phyloP scores from a whole-genome alignment of 2,888 invertebrate genomes.

The Zygaena filipendulae region DNA sequence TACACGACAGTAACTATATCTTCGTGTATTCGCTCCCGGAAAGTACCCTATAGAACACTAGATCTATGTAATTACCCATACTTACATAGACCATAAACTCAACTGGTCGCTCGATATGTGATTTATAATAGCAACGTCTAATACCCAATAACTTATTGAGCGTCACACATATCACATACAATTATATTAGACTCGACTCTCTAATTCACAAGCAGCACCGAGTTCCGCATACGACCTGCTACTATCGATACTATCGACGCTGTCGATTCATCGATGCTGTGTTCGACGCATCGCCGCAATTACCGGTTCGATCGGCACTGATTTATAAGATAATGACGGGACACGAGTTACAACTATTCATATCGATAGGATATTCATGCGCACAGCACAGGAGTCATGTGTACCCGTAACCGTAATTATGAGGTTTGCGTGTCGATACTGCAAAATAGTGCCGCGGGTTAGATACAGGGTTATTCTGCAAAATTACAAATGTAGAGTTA shows the following conservation, averaged over 20 bases:
- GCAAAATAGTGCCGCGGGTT: slow-evolving; percentile 7
- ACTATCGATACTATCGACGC: too few relatives aligned
- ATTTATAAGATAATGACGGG: slow-evolving; percentile 60
- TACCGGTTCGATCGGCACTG: slow-evolving; percentile 40
- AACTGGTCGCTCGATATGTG: too few relatives aligned
- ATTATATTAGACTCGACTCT: slow-evolving; percentile 35
- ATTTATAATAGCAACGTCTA: too few relatives aligned
- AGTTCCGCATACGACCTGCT: slow-evolving; percentile 20
- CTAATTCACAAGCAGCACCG: slow-evolving; percentile 31
- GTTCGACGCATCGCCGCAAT: slow-evolving; percentile 43
- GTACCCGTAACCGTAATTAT: slow-evolving; percentile 24
- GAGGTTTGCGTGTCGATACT: slow-evolving; percentile 8
- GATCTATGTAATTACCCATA: too few relatives aligned
- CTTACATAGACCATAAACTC: too few relatives aligned
- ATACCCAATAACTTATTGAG: slow-evolving; percentile 34
- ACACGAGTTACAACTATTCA: slow-evolving; percentile 25
- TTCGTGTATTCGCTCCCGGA: too few relatives aligned
- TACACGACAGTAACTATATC: too few relatives aligned
- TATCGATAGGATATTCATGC: slow-evolving; percentile 24
- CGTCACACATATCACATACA: slow-evolving; percentile 43
- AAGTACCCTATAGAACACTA: too few relatives aligned
- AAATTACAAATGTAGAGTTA: too few relatives aligned
- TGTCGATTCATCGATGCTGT: slow-evolving; percentile 31
- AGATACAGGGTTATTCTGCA: slow-evolving; percentile 9
- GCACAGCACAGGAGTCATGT: slow-evolving; percentile 31